phyloP scores from a whole-genome alignment of 2,797 vertebrate genomes.

The Propithecus perrieri region DNA sequence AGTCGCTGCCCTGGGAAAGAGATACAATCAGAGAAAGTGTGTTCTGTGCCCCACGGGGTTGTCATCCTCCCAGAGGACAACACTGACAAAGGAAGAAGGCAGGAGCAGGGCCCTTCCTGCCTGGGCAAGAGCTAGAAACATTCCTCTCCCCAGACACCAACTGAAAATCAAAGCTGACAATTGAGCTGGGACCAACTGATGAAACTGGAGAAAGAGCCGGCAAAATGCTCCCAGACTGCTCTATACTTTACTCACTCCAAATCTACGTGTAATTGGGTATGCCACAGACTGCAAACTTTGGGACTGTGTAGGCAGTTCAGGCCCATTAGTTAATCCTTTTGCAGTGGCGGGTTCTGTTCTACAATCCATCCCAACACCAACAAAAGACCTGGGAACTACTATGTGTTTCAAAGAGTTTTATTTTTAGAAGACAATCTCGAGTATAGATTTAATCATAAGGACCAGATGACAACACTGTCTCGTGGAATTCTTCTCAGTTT shows the following conservation, averaged over 20 bases:
- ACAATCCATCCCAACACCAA: neutral
- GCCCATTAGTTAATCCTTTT: neutral
- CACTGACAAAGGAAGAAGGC: neutral
- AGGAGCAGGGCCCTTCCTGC: neutral
- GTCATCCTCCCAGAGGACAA: constrained; percentile 1
- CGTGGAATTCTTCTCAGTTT: neutral
- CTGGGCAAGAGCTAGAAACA: neutral
- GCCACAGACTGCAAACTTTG: neutral
- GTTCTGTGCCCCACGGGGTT: neutral
- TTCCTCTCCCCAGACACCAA: neutral
- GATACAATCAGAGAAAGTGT: constrained; percentile 22
- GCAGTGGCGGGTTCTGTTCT: neutral
- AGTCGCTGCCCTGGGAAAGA: neutral
- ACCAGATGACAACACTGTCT: neutral
- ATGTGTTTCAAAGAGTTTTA: neutral
- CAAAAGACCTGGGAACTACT: neutral
- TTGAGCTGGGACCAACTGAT: neutral
- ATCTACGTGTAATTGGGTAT: neutral
- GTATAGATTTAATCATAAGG: neutral
- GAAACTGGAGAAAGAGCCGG: neutral
- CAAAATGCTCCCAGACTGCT: neutral
- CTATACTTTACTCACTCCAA: neutral
- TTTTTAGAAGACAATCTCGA: neutral
- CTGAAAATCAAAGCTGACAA: constrained; percentile 58
- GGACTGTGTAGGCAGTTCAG: neutral